Percentiles rank a stretch among this genome's conserved stretches.
phyloP scores from a whole-genome alignment of 2,797 vertebrate genomes.

The Pterois miles region DNA sequence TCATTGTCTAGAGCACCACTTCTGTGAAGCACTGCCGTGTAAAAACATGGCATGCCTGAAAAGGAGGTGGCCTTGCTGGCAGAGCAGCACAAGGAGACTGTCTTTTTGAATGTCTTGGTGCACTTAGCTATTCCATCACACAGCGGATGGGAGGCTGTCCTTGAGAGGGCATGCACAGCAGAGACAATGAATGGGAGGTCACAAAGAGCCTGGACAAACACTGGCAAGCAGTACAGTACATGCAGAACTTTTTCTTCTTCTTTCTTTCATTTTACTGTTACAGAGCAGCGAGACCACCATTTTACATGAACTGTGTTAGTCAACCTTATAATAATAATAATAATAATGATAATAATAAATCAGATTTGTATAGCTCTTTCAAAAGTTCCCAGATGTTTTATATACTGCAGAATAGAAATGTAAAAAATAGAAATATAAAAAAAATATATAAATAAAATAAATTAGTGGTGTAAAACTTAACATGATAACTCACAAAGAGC shows the following conservation, averaged over 20 bases:
- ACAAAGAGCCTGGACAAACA: background rate
- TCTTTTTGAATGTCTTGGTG: constrained; percentile 52
- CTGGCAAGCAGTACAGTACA: background rate
- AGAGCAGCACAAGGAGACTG: constrained; percentile 27
- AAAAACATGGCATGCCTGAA: constrained; percentile 43
- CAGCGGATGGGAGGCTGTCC: constrained; percentile 41
- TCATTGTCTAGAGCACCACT: constrained; percentile 13
- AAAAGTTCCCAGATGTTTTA: too few species aligned
- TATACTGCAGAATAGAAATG: too few species aligned
- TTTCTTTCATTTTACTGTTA: background rate
- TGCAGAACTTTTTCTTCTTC: background rate
- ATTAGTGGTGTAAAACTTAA: too few species aligned
- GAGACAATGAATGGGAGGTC: constrained; percentile 39
- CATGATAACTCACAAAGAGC: too few species aligned
- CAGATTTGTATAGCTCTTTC: too few species aligned
- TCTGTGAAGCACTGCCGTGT: constrained; percentile 29
- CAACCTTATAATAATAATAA: too few species aligned
- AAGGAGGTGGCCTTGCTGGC: constrained; percentile 64
- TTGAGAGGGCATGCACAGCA: constrained; percentile 41
- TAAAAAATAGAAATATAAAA: too few species aligned
- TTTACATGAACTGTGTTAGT: background rate
- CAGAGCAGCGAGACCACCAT: background rate
- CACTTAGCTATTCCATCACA: constrained; percentile 50
- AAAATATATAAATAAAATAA: too few species aligned
- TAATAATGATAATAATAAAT: too few species aligned